These are phyloP conservation scores for Trichogramma pretiosum DNA, from an alignment of 1,140 invertebrate genomes.

Conservation along the genomic window DNA sequence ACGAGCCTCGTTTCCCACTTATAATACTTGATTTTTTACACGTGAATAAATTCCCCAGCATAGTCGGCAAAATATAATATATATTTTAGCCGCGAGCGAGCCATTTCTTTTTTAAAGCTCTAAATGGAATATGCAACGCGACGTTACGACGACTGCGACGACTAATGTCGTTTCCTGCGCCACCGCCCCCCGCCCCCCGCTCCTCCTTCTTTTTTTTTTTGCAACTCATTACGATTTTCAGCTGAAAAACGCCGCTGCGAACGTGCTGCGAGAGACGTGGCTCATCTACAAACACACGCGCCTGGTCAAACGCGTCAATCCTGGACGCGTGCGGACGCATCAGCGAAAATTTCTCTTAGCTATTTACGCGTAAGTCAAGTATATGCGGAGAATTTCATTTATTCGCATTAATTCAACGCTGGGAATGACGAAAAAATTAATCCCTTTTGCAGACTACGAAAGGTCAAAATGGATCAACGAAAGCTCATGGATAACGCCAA, in stretches of 20 bases:
- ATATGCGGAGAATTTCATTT: conserved; percentile 10
- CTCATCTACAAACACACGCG: conserved; percentile 99
- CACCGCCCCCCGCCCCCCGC: not conserved
- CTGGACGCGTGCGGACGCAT: conserved; percentile 90
- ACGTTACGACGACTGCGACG: too few species aligned
- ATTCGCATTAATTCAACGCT: not conserved
- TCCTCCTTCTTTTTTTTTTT: conserved; percentile 23
- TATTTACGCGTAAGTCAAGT: conserved; percentile 89
- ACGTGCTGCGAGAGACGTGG: conserved; percentile 99
- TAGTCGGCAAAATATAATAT: too few species aligned
- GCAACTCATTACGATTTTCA: too few species aligned
- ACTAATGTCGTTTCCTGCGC: too few species aligned
- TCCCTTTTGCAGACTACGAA: conserved; percentile 69
- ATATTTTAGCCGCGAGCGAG: too few species aligned
- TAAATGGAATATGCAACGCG: too few species aligned
- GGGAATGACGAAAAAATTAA: not conserved
- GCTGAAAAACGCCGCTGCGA: conserved; percentile 99
- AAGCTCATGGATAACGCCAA: conserved; percentile 99
- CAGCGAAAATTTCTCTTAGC: conserved; percentile 99
- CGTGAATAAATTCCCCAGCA: not conserved
- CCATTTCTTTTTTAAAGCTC: too few species aligned
- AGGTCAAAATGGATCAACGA: conserved; percentile 99
- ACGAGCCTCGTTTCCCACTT: not conserved
- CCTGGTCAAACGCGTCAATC: conserved; percentile 93
- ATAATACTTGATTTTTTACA: not conserved